These are phyloP conservation scores for Chelonoidis abingdonii DNA, from an alignment of 2,113 vertebrate species.

Conservation along the genomic window DNA sequence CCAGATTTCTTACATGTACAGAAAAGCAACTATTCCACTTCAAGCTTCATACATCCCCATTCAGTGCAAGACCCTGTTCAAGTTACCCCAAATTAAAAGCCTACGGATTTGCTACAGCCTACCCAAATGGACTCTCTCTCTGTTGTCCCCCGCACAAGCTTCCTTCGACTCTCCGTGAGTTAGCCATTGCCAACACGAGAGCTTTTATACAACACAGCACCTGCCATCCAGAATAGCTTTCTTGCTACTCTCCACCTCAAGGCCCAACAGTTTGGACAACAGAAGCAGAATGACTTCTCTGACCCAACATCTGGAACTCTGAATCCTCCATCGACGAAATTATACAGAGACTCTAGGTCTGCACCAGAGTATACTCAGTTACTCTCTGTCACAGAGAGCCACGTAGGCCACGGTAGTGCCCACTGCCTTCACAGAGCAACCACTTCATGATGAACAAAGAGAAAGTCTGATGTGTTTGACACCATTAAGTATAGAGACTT, in stretches of 20 bases:
- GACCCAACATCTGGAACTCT: background rate
- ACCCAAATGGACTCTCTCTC: background rate
- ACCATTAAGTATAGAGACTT: background rate
- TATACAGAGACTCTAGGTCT: background rate
- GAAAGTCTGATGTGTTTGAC: background rate
- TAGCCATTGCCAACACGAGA: background rate
- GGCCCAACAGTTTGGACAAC: background rate
- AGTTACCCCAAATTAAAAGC: background rate
- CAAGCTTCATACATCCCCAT: background rate
- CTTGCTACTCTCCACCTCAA: background rate
- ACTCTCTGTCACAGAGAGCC: background rate
- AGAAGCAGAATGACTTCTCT: background rate
- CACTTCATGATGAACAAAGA: background rate
- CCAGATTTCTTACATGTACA: background rate
- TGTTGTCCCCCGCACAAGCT: background rate
- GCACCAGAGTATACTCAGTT: background rate
- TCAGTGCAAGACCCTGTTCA: background rate
- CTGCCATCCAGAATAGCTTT: background rate
- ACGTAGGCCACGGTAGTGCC: no score
- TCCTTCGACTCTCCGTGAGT: background rate
- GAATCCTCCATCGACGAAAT: constrained; percentile 19
- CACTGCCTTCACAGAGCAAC: background rate
- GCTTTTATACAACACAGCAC: background rate
- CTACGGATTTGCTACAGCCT: background rate
- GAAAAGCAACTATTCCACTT: background rate